Percentiles rank a stretch among this genome's conserved stretches.
Conservation (phyloP, 2,113 vertebrate species). For the Macquaria australasica region DNA sequence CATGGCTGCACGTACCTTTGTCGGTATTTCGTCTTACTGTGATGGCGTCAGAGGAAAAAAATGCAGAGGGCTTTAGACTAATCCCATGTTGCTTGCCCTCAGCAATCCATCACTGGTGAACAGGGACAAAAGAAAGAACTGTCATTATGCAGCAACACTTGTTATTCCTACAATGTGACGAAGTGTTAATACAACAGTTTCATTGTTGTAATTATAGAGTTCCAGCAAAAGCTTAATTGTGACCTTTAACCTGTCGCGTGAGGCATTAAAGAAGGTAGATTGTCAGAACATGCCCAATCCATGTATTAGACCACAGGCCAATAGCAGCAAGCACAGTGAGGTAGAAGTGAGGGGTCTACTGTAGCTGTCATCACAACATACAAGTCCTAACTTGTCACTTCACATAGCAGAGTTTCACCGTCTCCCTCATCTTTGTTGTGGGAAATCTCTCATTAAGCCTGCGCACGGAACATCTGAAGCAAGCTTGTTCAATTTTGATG, state of each 20-base stretch:
- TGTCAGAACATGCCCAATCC: constrained; percentile 23
- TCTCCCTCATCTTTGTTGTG: constrained; percentile 14
- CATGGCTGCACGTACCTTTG: neutral
- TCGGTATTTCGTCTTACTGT: neutral
- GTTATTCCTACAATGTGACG: constrained; percentile 1
- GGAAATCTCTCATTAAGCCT: constrained; percentile 49
- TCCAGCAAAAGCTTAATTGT: constrained; percentile 5
- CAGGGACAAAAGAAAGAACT: neutral
- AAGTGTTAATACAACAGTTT: constrained; percentile 14
- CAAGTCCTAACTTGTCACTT: constrained; percentile 43
- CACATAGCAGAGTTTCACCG: constrained; percentile 10
- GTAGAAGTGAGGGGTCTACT: constrained; percentile 34
- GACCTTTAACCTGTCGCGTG: constrained; percentile 39
- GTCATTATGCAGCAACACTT: neutral
- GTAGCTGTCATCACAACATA: constrained; percentile 36
- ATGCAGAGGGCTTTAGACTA: neutral
- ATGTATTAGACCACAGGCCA: neutral
- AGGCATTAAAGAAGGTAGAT: neutral
- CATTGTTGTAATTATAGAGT: neutral
- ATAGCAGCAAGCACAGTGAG: neutral
- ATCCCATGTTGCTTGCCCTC: neutral
- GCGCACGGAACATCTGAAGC: constrained; percentile 41
- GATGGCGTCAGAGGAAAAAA: neutral
- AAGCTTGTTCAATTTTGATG: constrained; percentile 33
- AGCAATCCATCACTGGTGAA: neutral